Base-by-base conservation (phyloP, 1,140 invertebrate species). In the Dreissena polymorpha region DNA sequence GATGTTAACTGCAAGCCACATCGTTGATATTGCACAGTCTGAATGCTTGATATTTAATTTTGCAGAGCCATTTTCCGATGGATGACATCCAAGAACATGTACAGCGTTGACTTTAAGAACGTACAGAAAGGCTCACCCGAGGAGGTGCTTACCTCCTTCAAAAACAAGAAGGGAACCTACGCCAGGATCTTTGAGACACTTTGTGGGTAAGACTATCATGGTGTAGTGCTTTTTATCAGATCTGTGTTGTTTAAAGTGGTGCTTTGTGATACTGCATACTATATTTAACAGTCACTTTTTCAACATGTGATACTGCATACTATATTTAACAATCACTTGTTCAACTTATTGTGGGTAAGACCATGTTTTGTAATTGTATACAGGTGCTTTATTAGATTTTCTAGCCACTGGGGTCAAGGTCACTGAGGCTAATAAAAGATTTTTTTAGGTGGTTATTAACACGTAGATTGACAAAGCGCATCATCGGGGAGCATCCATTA, bases 11-110 rank as follows among this genome's bases (percentile, higher is more conserved):
- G 8, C 8, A 39, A 39, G 39, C 8, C 39, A 39, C 39, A 39
- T 5, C 39, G 2, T 39, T 8, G 39, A 39, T 39, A 39, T 39
- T 8, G 39, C 2, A 8, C 39, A 39, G 39, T 39, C 39, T 5
- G 8, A 39, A 39, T 39, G 39, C 39, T 39, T 39, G 39, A 16
- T 71, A 67, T 88, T 84, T 70, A 84, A 63, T 81, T 82, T 92
- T 89, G 63, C 85, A 95, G 96, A 90, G 98, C 97, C 12, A 99
- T 99, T 87, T 99, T 99, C 94, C 96, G 99, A 89, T 99, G 99
- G 99, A 99, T 99, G 88, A 99, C 99, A 0, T 98, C 99, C 3
- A 99, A 99, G 94, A 99, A 99, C 94, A 94, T 99, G 83, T 99
- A 99, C 93, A 98, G 97, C 57, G 99, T 99, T 95, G 96, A 97